Evolutionary conservation across 2,888 invertebrate species (phyloP), one percentile per base, ranked within the genome.

Genomic region (Philereme transversata): DNA sequence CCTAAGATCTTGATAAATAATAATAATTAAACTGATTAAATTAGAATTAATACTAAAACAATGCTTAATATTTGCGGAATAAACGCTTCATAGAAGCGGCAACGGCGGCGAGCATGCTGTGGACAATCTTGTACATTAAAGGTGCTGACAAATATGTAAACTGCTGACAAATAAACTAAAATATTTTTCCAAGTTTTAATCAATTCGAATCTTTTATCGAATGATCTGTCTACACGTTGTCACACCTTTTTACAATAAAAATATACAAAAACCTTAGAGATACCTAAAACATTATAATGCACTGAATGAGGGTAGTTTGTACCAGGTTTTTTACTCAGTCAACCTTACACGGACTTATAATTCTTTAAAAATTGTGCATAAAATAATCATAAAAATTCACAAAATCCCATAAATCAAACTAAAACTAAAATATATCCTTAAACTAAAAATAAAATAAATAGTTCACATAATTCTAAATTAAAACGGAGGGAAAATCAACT

Each of bases 301-400:
- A 88, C 88, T 86, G 87, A 75, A 79, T 85, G 87, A 87, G 85
- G 84, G 83, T 87, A 82, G 78, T 79, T 88, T 88, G 88, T 90
- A 89, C 87, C 88, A 80, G 85, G 74, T 70, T 82, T 77, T 68
- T 86, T 84, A 87, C 85, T 89, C 87, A 77, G 70, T 71, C 76
- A 70, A 75, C 75, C 73, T 67, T 69, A 64, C 68, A 71, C 77
- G 82, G 84, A 83, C 84, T 79, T 79, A 74, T 80, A 87, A 88
- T 87, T 84, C 85, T 81, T 79, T 79, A 48, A 43, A 59, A 56
- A 74, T 87, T 86, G 86, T 88, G 88, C 86, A 85, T 83, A 83
- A 81, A 84, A 80, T 79, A 81, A 69, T 70, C 62, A 77, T 78
- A 74, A 79, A 78, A 76, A 67, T 79, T 78, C 82, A 82, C 80